phyloP scores from a whole-genome alignment of 2,797 vertebrate species.

The Pitangus sulphuratus region DNA sequence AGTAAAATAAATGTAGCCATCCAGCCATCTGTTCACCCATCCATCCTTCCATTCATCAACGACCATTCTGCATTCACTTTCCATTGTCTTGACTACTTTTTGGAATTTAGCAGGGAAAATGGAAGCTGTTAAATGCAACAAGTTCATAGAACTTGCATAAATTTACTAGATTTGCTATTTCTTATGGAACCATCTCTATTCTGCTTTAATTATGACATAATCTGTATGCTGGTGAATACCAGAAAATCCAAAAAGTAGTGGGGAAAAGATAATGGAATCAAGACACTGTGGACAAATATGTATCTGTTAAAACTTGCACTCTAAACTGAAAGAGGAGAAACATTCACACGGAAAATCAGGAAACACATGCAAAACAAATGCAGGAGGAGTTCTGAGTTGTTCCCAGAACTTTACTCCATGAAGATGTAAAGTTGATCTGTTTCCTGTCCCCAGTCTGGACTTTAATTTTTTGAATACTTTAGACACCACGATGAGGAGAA shows the following conservation, averaged over 20 bases:
- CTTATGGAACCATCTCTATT: not conserved
- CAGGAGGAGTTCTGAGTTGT: not conserved
- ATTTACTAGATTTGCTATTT: not conserved
- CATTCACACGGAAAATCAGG: not conserved
- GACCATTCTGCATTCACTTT: not conserved
- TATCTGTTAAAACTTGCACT: not conserved
- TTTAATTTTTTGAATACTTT: not conserved
- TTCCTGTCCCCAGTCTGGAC: not conserved
- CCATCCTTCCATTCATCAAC: not conserved
- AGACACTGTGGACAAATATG: not conserved
- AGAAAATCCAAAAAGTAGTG: conserved; percentile 53
- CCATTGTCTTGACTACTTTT: conserved; percentile 10
- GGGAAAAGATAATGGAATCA: conserved; percentile 19
- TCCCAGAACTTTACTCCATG: not conserved
- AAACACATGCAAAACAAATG: not conserved
- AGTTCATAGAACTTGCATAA: not conserved
- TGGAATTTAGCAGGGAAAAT: conserved; percentile 1
- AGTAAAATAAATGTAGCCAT: not conserved
- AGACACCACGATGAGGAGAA: not conserved
- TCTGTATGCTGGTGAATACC: not conserved
- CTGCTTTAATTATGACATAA: not conserved
- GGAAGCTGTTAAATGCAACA: not conserved
- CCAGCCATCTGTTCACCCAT: not conserved
- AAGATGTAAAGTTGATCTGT: not conserved
- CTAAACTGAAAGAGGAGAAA: not conserved